phyloP scores from a whole-genome alignment of 1,140 invertebrate species.

The Colletes gigas region DNA sequence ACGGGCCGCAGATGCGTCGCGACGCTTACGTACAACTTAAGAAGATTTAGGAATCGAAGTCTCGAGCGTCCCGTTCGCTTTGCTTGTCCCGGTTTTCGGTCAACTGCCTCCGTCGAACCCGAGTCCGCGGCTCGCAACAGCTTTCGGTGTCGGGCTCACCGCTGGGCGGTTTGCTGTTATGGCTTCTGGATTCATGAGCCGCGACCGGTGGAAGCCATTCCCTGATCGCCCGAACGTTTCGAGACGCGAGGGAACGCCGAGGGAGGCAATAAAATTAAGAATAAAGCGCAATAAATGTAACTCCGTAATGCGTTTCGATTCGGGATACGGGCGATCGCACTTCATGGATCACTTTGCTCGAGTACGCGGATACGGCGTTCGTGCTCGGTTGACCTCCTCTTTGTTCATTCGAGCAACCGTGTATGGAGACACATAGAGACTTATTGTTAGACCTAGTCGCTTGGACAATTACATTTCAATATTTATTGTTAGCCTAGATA shows the following conservation, averaged over 20 bases:
- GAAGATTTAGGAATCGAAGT: slow-evolving; percentile 51
- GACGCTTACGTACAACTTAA: slow-evolving; percentile 48
- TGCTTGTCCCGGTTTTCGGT: not conserved
- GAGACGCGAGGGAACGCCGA: too few species aligned
- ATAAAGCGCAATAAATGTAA: not conserved
- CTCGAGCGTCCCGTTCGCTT: too few species aligned
- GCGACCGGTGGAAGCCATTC: not conserved
- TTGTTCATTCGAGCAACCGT: too few species aligned
- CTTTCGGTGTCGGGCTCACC: not conserved
- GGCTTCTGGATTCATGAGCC: not conserved
- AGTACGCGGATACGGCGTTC: too few species aligned
- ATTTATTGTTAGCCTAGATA: too few species aligned
- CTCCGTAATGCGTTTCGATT: not conserved
- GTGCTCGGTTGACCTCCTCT: too few species aligned
- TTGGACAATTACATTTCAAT: too few species aligned
- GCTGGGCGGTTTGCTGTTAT: not conserved
- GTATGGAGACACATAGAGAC: too few species aligned
- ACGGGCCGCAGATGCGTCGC: slow-evolving; percentile 38
- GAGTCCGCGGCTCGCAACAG: not conserved
- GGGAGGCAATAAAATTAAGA: not conserved
- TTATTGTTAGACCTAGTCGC: too few species aligned
- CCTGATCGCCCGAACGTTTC: not conserved
- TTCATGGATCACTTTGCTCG: too few species aligned
- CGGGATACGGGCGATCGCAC: not conserved
- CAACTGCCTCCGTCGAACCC: not conserved